phyloP scores from a whole-genome alignment of 2,797 vertebrate species.

The Melanotaenia trifasciata region DNA sequence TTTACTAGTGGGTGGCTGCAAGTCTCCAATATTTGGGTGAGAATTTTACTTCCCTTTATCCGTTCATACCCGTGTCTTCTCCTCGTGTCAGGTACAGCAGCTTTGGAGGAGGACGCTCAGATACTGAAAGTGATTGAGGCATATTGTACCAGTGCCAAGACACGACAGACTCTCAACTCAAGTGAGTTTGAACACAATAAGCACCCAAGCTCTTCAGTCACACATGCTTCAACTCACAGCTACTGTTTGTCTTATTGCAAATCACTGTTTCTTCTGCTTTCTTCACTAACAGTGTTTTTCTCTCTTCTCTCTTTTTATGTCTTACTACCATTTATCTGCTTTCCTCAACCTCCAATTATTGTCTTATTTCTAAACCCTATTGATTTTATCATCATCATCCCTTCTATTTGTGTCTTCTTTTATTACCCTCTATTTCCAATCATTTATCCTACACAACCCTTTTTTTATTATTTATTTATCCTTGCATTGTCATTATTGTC shows the following conservation, averaged over 20 bases:
- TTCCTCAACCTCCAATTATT: conserved; percentile 20
- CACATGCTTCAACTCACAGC: neutral
- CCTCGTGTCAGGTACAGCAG: conserved; percentile 88
- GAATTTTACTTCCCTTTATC: neutral
- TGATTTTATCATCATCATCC: neutral
- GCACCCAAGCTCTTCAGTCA: neutral
- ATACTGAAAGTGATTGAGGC: conserved; percentile 98
- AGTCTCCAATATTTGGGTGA: neutral
- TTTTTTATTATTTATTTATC: neutral
- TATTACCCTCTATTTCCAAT: neutral
- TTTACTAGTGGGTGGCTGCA: neutral
- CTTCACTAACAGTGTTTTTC: conserved; percentile 64
- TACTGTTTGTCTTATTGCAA: conserved; percentile 21
- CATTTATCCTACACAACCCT: neutral
- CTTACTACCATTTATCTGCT: conserved; percentile 35
- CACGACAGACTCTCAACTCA: conserved; percentile 96
- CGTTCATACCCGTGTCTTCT: neutral
- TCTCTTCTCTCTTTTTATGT: conserved; percentile 61
- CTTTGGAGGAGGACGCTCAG: conserved; percentile 96
- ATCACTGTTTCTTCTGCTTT: conserved; percentile 45
- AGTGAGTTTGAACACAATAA: conserved; percentile 84
- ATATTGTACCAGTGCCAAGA: conserved; percentile 98
- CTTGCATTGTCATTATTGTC: conserved; percentile 2
- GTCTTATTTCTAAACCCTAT: conserved; percentile 51
- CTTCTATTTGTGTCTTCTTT: conserved; percentile 9